These are phyloP conservation scores for Pentalonia nigronervosa DNA, from an alignment of 1,140 invertebrate genomes.

Conservation along the genomic window DNA sequence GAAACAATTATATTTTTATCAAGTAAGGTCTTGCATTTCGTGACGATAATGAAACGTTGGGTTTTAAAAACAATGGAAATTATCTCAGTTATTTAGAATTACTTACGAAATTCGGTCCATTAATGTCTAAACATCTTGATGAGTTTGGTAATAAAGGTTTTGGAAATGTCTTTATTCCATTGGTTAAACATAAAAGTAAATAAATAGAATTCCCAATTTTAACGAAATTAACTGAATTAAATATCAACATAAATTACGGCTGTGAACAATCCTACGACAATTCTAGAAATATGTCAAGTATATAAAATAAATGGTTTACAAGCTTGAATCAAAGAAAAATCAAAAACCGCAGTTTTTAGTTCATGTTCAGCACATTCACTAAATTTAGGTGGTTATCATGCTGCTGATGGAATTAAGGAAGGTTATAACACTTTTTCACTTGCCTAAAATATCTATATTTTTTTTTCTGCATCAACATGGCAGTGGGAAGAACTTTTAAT, in stretches of 20 bases:
- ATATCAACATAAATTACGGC: slow-evolving; percentile 53
- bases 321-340: neutral
- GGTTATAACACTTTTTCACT: slow-evolving; percentile 8
- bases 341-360: neutral
- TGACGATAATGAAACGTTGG: neutral
- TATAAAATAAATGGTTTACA: slow-evolving; percentile 12
- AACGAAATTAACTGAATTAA: neutral
- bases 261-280: slow-evolving; percentile 62
- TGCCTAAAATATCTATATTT: slow-evolving; percentile 8
- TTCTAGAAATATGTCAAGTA: slow-evolving; percentile 57
- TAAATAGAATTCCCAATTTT: neutral
- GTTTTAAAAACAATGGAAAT: neutral
- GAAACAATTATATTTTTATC: no score
- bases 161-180: slow-evolving; percentile 19
- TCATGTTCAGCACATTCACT: neutral
- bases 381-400: neutral
- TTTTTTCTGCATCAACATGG: neutral
- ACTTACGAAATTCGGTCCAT: neutral
- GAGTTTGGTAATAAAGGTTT: neutral
- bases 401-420: neutral
- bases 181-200: slow-evolving; percentile 1
- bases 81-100: slow-evolving; percentile 8
- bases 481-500: slow-evolving; percentile 5
- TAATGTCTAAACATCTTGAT: neutral
- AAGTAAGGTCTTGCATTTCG: neutral